Conservation (phyloP, 2,888 invertebrate genomes). For the Melieria crassipennis region DNA sequence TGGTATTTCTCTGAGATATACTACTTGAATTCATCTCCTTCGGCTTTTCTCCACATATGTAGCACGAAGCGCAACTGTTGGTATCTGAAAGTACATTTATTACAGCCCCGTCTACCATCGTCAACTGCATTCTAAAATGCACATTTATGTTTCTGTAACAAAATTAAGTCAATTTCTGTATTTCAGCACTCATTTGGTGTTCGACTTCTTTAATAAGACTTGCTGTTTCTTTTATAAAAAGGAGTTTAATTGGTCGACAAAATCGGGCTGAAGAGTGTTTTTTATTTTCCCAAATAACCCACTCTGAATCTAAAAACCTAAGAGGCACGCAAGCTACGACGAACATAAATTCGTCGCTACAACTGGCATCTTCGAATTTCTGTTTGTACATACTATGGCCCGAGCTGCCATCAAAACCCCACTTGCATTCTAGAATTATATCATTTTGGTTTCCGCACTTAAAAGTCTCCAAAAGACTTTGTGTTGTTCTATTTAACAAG, state of each 20-base stretch:
- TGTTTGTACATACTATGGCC: background rate
- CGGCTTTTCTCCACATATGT: background rate
- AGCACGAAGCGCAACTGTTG: background rate
- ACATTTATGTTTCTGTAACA: background rate
- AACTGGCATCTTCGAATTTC: background rate
- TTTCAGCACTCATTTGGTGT: background rate
- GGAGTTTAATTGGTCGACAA: background rate
- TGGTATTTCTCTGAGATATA: background rate
- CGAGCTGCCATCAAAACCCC: no score
- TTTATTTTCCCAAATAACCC: background rate
- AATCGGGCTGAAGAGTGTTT: background rate
- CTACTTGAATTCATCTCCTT: background rate
- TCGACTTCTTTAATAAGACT: background rate
- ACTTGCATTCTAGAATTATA: background rate
- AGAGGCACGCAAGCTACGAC: background rate
- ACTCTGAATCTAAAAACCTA: background rate
- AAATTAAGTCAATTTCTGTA: background rate
- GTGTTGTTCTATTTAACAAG: no score
- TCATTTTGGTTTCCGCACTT: background rate
- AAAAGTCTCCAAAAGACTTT: background rate
- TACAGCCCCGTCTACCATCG: background rate
- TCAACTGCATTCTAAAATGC: background rate
- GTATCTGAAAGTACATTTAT: background rate
- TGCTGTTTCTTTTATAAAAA: background rate
- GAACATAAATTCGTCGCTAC: background rate